Evolutionary conservation across 2,113 vertebrate species (phyloP), one percentile per base, ranked within the genome.

Genomic region (Accipiter virgatus): DNA sequence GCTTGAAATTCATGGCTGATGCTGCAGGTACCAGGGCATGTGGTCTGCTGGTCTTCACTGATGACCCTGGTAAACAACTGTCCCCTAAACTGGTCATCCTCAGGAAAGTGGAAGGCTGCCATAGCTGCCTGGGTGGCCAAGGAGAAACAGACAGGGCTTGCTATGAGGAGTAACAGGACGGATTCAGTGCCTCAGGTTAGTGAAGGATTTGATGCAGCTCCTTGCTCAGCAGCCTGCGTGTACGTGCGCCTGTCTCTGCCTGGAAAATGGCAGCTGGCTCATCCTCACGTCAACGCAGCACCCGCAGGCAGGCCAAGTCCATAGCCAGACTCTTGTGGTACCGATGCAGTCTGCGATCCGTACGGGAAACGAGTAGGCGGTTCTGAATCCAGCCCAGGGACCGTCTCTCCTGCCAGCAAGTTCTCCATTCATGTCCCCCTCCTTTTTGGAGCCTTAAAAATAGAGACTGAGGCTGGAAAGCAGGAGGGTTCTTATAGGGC

Each of bases 401-500:
- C 66, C 0, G 0, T 56, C 81, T 87, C 66, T 89, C 53, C 73
- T 90, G 91, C 78, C 92, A 96, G 81, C 58, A 61, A 75, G 27
- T 87, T 91, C 14, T 25, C 65, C 66, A n/a, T 93, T 85, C 7
- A 8, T 1, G 0, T 18, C 43, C 56, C 50, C 9, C 10, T 75
- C 56, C 36, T 91, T 90, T 87, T 53, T 9, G 34, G 48, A 90
- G 32, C 84, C 93, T 93, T 96, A 94, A 95, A 97, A 97, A 93
- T 86, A 94, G 84, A 91, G 93, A 55, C 31, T 0, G 4, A 82
- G 81, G 40, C 74, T 72, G 71, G 71, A 58, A 97, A 95, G 62
- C 13, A 0, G 7, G 53, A 87, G 18, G 48, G 21, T 36, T 96
- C 96, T 89, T 90, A 45, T 80, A 56, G 81, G 36, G 48, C 62